These are phyloP conservation scores for Macrostomum lignano DNA, from an alignment of 1,140 invertebrate species.

Conservation along the genomic window DNA sequence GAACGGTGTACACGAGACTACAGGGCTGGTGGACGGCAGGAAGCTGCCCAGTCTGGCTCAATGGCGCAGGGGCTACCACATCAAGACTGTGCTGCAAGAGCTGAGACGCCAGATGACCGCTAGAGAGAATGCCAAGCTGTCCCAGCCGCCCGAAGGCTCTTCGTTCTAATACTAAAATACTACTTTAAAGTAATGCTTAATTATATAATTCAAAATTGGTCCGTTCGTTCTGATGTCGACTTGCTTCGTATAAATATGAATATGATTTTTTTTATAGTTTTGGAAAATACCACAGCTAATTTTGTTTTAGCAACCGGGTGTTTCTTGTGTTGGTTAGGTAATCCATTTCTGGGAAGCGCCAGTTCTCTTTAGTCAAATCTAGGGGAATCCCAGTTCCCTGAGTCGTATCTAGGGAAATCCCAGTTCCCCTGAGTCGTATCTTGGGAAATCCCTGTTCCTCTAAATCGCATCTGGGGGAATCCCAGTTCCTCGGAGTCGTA, in stretches of 20 bases:
- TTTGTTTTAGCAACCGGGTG: no score
- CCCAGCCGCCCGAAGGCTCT: constrained; percentile 16
- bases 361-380: no score
- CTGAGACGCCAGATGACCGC: constrained; percentile 51
- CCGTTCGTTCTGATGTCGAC: not conserved
- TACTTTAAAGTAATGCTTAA: not conserved
- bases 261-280: not conserved
- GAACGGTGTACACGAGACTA: constrained; percentile 74
- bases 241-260: not conserved
- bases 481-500: no score
- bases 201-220: not conserved
- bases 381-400: no score
- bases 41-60: constrained; percentile 58
- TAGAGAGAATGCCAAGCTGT: constrained; percentile 83
- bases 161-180: not conserved
- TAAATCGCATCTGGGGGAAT: no score
- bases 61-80: constrained; percentile 76
- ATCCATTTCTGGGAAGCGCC: no score
- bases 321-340: no score
- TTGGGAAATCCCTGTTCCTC: no score
- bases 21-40: constrained; percentile 71
- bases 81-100: constrained; percentile 74
- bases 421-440: no score
- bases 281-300: no score
- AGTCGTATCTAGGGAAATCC: no score